A percentile compares a stretch with the other conserved stretches of the same genome.
These are phyloP conservation scores for Petaurus breviceps DNA, from an alignment of 2,113 vertebrate species.

Conservation along the genomic window DNA sequence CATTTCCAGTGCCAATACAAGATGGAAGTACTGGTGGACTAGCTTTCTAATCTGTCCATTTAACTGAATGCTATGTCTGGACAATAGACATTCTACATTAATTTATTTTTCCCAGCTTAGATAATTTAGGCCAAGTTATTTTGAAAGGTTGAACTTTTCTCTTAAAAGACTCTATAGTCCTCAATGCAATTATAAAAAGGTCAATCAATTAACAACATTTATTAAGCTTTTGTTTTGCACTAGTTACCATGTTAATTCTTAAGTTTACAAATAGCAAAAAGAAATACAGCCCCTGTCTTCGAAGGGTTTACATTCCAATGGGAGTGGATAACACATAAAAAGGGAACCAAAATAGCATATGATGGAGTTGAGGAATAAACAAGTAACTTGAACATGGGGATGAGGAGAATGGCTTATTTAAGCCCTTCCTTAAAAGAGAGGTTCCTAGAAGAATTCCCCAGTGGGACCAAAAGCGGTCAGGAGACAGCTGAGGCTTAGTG, in stretches of 20 bases:
- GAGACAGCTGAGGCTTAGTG: neutral
- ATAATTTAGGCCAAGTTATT: neutral
- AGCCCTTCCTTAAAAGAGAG: neutral
- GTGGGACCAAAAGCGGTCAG: neutral
- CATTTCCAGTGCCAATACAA: too few relatives aligned
- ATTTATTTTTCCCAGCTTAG: neutral
- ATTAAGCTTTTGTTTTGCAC: neutral
- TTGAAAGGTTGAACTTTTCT: neutral
- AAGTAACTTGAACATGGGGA: neutral
- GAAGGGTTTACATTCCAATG: neutral
- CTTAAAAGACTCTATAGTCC: neutral
- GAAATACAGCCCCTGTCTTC: neutral
- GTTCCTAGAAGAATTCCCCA: neutral
- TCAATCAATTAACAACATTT: neutral
- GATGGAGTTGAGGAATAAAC: neutral
- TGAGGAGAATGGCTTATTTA: neutral
- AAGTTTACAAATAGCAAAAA: neutral
- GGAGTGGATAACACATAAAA: neutral
- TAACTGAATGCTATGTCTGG: neutral
- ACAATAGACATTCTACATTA: neutral
- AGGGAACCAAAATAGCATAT: neutral
- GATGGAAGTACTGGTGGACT: too few relatives aligned
- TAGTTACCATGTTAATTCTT: neutral
- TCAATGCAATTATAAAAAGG: neutral
- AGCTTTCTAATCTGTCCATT: neutral